phyloP scores from a whole-genome alignment of 2,113 vertebrate species.

The Heloderma charlesbogerti region DNA sequence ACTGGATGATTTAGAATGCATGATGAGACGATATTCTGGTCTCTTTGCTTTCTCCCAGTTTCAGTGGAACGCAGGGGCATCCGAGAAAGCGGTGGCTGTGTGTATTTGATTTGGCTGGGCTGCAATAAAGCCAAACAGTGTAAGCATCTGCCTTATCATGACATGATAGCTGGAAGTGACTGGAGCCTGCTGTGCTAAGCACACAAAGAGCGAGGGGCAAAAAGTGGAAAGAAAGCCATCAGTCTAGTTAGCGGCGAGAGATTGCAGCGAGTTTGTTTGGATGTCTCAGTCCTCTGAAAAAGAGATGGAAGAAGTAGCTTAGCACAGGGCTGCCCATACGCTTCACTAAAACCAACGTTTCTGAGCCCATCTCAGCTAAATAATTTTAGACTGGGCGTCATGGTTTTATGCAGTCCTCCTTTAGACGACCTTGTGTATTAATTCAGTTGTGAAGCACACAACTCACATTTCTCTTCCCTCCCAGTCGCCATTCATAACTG shows the following conservation, averaged over 20 bases:
- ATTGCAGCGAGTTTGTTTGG: not conserved
- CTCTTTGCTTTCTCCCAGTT: conserved; percentile 87
- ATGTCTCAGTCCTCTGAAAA: conserved; percentile 19
- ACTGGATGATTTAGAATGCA: conserved; percentile 89
- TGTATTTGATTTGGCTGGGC: conserved; percentile 78
- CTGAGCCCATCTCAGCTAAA: too few relatives aligned
- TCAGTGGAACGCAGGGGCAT: conserved; percentile 87
- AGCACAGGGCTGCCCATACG: fast-evolving
- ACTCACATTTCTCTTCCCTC: too few relatives aligned
- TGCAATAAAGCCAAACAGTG: conserved; percentile 81
- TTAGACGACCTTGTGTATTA: too few relatives aligned
- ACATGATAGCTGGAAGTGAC: conserved; percentile 60
- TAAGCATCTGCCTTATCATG: conserved; percentile 69
- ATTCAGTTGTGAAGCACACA: too few relatives aligned
- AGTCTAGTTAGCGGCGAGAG: not conserved
- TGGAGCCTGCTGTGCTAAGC: conserved; percentile 40
- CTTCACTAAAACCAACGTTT: fast-evolving
- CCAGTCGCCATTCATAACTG: too few relatives aligned
- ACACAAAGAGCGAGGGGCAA: not conserved
- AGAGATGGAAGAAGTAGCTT: not conserved
- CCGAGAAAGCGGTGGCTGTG: conserved; percentile 80
- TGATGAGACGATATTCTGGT: conserved; percentile 90
- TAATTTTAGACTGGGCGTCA: too few relatives aligned
- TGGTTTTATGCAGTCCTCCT: too few relatives aligned
- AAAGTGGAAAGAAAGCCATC: conserved; percentile 8